Evolutionary conservation across 2,888 invertebrate genomes (phyloP).

Genomic region (Tetragonisca angustula): DNA sequence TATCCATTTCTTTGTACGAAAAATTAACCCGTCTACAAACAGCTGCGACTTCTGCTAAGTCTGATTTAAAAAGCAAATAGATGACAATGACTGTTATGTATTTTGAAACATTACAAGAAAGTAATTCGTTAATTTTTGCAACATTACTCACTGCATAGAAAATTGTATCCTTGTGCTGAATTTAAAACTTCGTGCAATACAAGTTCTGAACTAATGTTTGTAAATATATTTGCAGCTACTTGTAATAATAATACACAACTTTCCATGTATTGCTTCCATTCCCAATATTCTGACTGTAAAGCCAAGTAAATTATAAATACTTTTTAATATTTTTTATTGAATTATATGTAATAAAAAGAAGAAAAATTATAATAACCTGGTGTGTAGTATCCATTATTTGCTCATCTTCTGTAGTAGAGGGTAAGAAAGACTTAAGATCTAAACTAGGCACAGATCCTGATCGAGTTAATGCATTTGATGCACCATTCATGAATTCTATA

Average conservation of each 20-base stretch:
- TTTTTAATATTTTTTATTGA: slow-evolving; percentile 13
- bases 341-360: background rate
- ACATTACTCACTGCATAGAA: slow-evolving; percentile 84
- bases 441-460: slow-evolving; percentile 83
- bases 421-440: slow-evolving; percentile 82
- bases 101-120: slow-evolving; percentile 1
- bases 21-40: slow-evolving; percentile 84
- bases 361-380: slow-evolving; percentile 71
- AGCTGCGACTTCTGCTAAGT: slow-evolving; percentile 84
- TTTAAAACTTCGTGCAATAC: slow-evolving; percentile 86
- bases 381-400: slow-evolving; percentile 78
- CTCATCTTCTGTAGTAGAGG: slow-evolving; percentile 79
- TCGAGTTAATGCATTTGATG: slow-evolving; percentile 77
- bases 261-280: slow-evolving; percentile 84
- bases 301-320: slow-evolving; percentile 4
- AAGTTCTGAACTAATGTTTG: slow-evolving; percentile 85
- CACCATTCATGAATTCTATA: slow-evolving; percentile 78
- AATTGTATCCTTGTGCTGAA: slow-evolving; percentile 85
- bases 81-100: background rate
- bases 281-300: slow-evolving; percentile 80
- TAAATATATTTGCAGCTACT: slow-evolving; percentile 85
- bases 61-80: slow-evolving; percentile 67
- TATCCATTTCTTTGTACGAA: slow-evolving; percentile 83
- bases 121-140: background rate
- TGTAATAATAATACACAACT: slow-evolving; percentile 85